Conservation (phyloP, 2,113 vertebrate genomes). For the Osmerus eperlanus region DNA sequence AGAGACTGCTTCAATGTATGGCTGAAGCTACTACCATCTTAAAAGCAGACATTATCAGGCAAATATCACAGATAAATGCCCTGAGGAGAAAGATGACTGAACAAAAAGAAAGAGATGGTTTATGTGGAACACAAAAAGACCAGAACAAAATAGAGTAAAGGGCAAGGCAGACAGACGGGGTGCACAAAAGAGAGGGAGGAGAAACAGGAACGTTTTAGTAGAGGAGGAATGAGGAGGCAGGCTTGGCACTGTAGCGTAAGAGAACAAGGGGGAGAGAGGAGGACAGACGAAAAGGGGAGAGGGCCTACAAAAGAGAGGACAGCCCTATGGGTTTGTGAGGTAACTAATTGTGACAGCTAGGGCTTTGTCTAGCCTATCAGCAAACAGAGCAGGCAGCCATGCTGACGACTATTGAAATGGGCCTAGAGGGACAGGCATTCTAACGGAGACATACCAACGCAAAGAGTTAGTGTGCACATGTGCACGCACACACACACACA, state of each 20-base stretch:
- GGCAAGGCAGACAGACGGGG: neutral
- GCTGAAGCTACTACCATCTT: too few species aligned
- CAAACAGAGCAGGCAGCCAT: constrained; percentile 24
- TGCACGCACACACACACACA: neutral
- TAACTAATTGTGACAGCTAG: constrained; percentile 48
- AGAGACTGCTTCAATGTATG: too few species aligned
- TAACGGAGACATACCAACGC: constrained; percentile 27
- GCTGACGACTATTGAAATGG: constrained; percentile 31
- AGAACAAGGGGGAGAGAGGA: neutral
- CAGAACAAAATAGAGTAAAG: constrained; percentile 23
- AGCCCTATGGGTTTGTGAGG: constrained; percentile 23
- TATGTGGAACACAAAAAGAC: neutral
- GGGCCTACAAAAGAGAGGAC: constrained; percentile 16
- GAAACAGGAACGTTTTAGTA: neutral
- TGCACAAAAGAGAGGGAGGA: constrained; percentile 15
- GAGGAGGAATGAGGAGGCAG: neutral
- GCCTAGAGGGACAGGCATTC: constrained; percentile 21
- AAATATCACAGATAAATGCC: too few species aligned
- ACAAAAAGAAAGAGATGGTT: neutral
- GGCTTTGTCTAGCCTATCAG: constrained; percentile 42
- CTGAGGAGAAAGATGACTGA: neutral
- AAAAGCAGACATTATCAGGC: too few species aligned
- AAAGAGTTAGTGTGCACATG: constrained; percentile 14
- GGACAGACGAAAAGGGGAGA: constrained; percentile 1
- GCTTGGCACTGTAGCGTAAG: neutral